A percentile compares a stretch with the other conserved stretches of the same genome.
These are phyloP conservation scores for Bos indicus DNA, from an alignment of 2,113 vertebrate species.

Conservation along the genomic window DNA sequence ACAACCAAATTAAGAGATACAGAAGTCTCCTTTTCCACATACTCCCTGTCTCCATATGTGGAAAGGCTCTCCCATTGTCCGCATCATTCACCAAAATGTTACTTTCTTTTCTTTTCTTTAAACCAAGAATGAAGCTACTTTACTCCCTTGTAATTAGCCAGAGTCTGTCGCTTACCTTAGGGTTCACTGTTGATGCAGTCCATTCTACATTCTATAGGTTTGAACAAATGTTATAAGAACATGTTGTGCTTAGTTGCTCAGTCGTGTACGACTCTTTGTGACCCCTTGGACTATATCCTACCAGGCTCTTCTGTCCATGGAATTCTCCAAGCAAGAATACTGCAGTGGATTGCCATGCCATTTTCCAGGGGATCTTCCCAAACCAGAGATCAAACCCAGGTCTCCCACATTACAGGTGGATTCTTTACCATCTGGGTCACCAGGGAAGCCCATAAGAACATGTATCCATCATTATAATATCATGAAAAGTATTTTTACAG, in stretches of 20 bases:
- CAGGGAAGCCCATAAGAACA: not conserved
- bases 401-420: not conserved
- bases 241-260: not conserved
- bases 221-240: not conserved
- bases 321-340: not conserved
- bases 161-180: not conserved
- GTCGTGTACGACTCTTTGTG: not conserved
- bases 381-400: not conserved
- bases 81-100: not conserved
- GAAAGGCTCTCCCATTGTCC: not conserved
- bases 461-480: not conserved
- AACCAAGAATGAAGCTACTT: not conserved
- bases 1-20: not conserved
- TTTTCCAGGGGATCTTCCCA: not conserved
- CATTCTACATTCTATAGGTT: not conserved
- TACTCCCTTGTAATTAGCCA: not conserved
- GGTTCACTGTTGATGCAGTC: not conserved
- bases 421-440: not conserved
- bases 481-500: not conserved
- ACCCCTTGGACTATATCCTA: not conserved
- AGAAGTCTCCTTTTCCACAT: not conserved
- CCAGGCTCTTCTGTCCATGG: not conserved
- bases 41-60: accelerated
- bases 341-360: not conserved
- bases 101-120: not conserved